phyloP scores from a whole-genome alignment of 64 coral and sea anemone genomes.

The Trachythela sp. region DNA sequence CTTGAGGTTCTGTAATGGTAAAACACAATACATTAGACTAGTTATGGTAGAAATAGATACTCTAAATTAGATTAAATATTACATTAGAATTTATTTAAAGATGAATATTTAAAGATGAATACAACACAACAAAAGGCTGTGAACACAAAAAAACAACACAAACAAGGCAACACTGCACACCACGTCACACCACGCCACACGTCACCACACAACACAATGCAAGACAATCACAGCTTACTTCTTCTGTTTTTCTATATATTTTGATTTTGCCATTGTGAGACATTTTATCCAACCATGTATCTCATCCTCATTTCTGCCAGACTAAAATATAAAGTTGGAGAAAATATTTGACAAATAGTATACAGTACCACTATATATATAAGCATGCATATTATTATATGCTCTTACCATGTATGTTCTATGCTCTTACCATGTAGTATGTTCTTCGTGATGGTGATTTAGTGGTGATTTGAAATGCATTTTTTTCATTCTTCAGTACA shows the following conservation, averaged over 20 bases:
- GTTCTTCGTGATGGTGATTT: not conserved
- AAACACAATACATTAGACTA: not conserved
- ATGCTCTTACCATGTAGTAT: not conserved
- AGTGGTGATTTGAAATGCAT: slow-evolving; percentile 12
- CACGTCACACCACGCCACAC: no score
- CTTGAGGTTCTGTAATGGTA: not conserved
- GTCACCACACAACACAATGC: no score
- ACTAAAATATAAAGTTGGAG: not conserved
- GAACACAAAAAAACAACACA: no score
- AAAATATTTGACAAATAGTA: not conserved
- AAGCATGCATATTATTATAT: not conserved
- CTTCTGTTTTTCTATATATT: no score
- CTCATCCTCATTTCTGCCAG: not conserved
- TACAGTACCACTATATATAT: no score
- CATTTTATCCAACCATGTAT: not conserved
- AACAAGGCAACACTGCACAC: no score
- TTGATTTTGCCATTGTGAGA: not conserved
- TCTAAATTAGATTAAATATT: no score
- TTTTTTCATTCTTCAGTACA: not conserved
- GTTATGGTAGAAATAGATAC: not conserved
- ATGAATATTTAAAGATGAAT: no score
- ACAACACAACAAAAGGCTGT: no score
- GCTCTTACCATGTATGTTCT: not conserved
- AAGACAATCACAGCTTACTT: no score
- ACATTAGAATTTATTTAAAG: no score